These are phyloP conservation scores for Tiliacea aurago DNA, from an alignment of 2,888 invertebrate species.

Conservation along the genomic window DNA sequence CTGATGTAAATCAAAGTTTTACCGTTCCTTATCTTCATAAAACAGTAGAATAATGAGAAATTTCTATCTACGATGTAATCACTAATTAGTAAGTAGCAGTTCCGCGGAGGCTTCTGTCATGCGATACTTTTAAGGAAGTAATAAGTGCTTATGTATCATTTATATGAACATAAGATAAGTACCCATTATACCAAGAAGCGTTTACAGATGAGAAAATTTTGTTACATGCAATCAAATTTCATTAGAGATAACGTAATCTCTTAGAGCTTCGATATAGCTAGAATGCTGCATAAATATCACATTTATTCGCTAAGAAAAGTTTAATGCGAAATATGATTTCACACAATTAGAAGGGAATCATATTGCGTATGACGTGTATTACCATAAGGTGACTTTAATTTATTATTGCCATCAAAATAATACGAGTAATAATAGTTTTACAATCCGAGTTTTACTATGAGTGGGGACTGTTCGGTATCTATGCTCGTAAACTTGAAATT, in stretches of 20 bases:
- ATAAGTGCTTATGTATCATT: slow-evolving; percentile 35
- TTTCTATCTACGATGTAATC: slow-evolving; percentile 9
- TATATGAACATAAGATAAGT: slow-evolving; percentile 14
- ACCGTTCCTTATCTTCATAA: slow-evolving; percentile 19
- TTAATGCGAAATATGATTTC: slow-evolving; percentile 43
- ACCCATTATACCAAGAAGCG: slow-evolving; percentile 20
- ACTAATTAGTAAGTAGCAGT: slow-evolving; percentile 35
- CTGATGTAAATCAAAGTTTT: slow-evolving; percentile 25
- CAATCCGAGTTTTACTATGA: slow-evolving; percentile 72
- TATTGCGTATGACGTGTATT: slow-evolving; percentile 60
- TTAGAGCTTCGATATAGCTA: slow-evolving; percentile 13
- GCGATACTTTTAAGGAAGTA: slow-evolving; percentile 17
- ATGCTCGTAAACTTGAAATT: slow-evolving; percentile 77
- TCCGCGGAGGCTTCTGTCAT: neutral
- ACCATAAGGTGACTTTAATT: slow-evolving; percentile 71
- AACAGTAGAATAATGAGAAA: slow-evolving; percentile 15
- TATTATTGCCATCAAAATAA: slow-evolving; percentile 76
- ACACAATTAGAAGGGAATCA: slow-evolving; percentile 53
- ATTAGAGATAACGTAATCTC: slow-evolving; percentile 26
- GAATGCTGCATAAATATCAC: slow-evolving; percentile 21
- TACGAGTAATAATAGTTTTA: slow-evolving; percentile 73
- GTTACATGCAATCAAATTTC: slow-evolving; percentile 32
- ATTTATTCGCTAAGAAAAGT: slow-evolving; percentile 28
- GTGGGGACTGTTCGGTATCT: slow-evolving; percentile 68
- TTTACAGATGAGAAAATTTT: slow-evolving; percentile 24